Evolutionary conservation across 1,140 invertebrate genomes (phyloP), one percentile per base, ranked within the genome.

Genomic region (Trachelipus rathkii): DNA sequence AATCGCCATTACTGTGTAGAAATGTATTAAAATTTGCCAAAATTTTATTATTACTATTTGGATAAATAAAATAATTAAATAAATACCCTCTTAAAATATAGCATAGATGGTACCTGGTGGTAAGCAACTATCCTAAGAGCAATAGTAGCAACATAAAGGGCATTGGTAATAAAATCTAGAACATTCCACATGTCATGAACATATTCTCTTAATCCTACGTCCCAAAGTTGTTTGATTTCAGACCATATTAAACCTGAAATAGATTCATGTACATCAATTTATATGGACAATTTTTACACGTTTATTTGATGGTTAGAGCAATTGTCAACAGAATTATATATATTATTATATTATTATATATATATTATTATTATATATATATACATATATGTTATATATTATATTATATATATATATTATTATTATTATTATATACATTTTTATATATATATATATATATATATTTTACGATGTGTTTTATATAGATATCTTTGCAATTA

Each of bases 101-200:
- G n/a, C n/a, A 33, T 33, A 33, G 6, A 4, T 2, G 3, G 83
- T 84, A 94, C 93, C 89, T 94, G 92, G 83, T 93, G 91, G 86
- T 96, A 97, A 10, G 96, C 95, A 9, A 98, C 95, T 15, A 97
- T 89, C 71, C 97, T 89, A 43, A 99, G 87, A 3, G 95, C 95
- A 44, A 98, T 93, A 0, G 96, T 98, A 67, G 96, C 95, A 69
- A 99, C 95, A 85, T 99, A 99, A 15, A 98, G 86, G 6, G 96
- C 96, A 86, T 98, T 99, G 21, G 96, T 99, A 73, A 97, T 93
- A 85, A 99, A 99, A 87, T 99, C 97, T 78, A 99, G 93, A 71
- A 99, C 95, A 85, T 99, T 99, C 97, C 97, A 99, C 95, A 98
- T 98, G 86, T 99, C 96, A 82, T 93, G 92, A 46, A 95, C 90